Percentiles rank a stretch among this genome's conserved stretches.
phyloP scores from a whole-genome alignment of 35 echinoderm and acorn worm genomes.

The Hemicentrotus pulcherrimus region DNA sequence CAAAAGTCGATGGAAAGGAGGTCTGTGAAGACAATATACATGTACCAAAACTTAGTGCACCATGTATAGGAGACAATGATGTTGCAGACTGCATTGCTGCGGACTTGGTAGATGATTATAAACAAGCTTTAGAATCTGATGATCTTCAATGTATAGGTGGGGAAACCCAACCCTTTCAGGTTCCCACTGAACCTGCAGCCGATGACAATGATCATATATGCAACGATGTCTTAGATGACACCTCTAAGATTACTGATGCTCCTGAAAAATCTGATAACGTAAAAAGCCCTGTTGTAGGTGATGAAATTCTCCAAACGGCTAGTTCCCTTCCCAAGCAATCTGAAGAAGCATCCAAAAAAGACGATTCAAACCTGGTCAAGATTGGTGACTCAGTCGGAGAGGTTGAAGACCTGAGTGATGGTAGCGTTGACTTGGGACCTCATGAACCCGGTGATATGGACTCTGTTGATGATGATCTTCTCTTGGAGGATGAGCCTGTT shows the following conservation, averaged over 20 bases:
- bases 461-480: not conserved
- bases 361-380: not conserved
- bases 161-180: not conserved
- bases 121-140: not conserved
- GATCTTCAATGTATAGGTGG: not conserved
- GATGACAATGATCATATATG: not conserved
- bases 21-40: not conserved
- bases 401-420: not conserved
- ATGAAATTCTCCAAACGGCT: not conserved
- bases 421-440: slow-evolving; percentile 13
- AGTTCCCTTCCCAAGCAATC: not conserved
- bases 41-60: not conserved
- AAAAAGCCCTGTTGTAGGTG: not conserved
- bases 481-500: slow-evolving; percentile 17
- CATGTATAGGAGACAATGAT: not conserved
- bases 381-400: not conserved
- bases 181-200: not conserved
- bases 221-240: not conserved
- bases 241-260: not conserved
- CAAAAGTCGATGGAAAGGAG: not conserved
- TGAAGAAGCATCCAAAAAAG: not conserved
- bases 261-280: not conserved
- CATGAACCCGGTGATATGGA: slow-evolving; percentile 24
- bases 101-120: not conserved
- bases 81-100: not conserved